Base-by-base conservation (phyloP, 2,113 vertebrate genomes). In the Rana temporaria region DNA sequence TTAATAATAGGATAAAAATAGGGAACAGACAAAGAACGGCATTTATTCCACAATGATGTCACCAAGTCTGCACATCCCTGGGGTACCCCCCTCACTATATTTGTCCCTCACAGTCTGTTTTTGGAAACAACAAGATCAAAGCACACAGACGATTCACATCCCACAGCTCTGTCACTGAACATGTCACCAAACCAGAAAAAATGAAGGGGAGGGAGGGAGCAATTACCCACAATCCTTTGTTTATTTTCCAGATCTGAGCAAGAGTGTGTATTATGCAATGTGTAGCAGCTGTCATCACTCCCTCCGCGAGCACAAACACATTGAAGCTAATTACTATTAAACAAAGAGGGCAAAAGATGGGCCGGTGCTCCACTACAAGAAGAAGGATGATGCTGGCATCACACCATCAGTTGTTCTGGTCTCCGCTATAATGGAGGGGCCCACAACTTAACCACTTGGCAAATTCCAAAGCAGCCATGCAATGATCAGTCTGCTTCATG, bases 251-350 rank as follows among this genome's bases (percentile, higher is more conserved):
- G 53, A 42, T 79, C 53, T 19, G 66, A 59, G 78, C 53, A 69
- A 16, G 32, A 70, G 52, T 26, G 77, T 79, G 32, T 48, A 71
- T 67, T 65, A 24, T 62, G 57, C 78, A 62, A 71, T 71, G 67
- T 71, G 56, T 18, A 52, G 66, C 78, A 80, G 67, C 78, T 80
- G 78, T 63, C 78, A 80, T 53, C 78, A 62, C 56, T 38, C 67
- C 78, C 66, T 53, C 56, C 56, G 7, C 20, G 7, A 67, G 63
- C 63, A 67, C 55, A 70, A 80, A 71, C 56, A 71, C 66, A 80
- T 32, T 62, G 67, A 2, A 62, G 66, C 66, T 80, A 71, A 80
- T 80, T 80, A 71, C 66, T 80, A n/a, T 22, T 62, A 80, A 74
- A 80, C 78, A 80, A 80, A 80, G 78, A 71, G 24, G 57, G 76